phyloP scores from a whole-genome alignment of 2,888 invertebrate species.

The Nemotelus pantherinus region DNA sequence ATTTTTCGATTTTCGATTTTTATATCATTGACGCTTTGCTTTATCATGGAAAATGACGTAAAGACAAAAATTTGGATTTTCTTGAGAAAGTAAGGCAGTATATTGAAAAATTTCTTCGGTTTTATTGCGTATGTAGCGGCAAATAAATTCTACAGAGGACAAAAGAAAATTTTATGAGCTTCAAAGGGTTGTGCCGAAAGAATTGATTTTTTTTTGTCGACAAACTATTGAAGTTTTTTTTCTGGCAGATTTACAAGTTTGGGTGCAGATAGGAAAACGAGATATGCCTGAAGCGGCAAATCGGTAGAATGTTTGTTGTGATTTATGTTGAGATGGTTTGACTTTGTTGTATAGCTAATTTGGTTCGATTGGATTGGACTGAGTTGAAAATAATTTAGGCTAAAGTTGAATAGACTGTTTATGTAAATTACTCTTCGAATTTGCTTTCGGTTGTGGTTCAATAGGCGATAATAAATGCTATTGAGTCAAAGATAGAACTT shows the following conservation, averaged over 20 bases:
- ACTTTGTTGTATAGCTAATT: too few species aligned
- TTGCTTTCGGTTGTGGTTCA: too few species aligned
- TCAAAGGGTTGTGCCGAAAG: constrained; percentile 18
- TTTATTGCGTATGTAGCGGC: constrained; percentile 22
- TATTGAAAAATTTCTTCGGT: constrained; percentile 33
- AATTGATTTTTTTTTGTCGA: constrained; percentile 27
- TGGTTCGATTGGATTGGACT: too few species aligned
- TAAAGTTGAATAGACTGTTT: too few species aligned
- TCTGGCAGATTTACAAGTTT: not conserved
- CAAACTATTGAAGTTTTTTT: constrained; percentile 9
- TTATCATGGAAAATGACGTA: constrained; percentile 36
- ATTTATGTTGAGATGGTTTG: too few species aligned
- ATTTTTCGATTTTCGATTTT: constrained; percentile 18
- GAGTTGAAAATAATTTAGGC: too few species aligned
- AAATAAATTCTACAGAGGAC: not conserved
- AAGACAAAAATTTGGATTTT: constrained; percentile 35
- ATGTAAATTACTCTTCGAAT: too few species aligned
- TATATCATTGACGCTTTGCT: constrained; percentile 28
- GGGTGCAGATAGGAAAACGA: not conserved
- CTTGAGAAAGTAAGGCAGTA: not conserved
- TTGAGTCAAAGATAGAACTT: too few species aligned
- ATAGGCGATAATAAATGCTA: too few species aligned
- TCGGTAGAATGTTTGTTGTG: too few species aligned
- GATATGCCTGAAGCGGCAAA: not conserved
- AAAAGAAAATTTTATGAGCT: constrained; percentile 29